Evolutionary conservation across 2,113 vertebrate genomes (phyloP).

Genomic region (Muntiacus muntjak): DNA sequence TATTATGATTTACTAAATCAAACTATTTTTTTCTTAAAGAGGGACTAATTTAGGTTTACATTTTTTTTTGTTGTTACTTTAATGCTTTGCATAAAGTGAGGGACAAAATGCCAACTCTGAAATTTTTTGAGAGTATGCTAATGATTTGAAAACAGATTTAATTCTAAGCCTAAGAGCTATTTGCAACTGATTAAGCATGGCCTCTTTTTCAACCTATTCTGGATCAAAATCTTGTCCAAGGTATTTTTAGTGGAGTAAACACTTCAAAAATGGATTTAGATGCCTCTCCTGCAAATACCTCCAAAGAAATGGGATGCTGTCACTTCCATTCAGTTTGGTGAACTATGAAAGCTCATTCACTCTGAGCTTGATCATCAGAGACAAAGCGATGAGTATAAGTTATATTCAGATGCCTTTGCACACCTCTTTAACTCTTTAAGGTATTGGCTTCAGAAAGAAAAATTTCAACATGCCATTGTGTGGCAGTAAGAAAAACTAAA

Average conservation of each 20-base stretch:
- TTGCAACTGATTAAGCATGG: neutral
- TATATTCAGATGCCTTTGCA: neutral
- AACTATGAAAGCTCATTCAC: conserved; percentile 22
- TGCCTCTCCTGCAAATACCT: neutral
- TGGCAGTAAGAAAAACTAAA: neutral
- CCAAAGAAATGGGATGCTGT: neutral
- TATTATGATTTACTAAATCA: neutral
- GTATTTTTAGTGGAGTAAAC: neutral
- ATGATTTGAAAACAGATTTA: neutral
- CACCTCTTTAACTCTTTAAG: neutral
- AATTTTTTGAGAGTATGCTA: neutral
- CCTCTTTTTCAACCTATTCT: neutral
- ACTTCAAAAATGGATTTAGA: neutral
- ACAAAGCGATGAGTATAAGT: neutral
- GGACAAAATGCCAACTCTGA: neutral
- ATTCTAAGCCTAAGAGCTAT: neutral
- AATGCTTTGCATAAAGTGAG: neutral
- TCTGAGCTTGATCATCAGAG: neutral
- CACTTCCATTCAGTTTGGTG: neutral
- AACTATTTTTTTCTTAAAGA: neutral
- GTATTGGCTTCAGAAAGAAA: neutral
- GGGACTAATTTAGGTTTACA: neutral
- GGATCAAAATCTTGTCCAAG: neutral
- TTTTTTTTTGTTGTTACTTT: neutral
- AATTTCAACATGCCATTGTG: neutral